These are phyloP conservation scores for Todiramphus chloris DNA, from an alignment of 2,113 vertebrate genomes.

Conservation along the genomic window DNA sequence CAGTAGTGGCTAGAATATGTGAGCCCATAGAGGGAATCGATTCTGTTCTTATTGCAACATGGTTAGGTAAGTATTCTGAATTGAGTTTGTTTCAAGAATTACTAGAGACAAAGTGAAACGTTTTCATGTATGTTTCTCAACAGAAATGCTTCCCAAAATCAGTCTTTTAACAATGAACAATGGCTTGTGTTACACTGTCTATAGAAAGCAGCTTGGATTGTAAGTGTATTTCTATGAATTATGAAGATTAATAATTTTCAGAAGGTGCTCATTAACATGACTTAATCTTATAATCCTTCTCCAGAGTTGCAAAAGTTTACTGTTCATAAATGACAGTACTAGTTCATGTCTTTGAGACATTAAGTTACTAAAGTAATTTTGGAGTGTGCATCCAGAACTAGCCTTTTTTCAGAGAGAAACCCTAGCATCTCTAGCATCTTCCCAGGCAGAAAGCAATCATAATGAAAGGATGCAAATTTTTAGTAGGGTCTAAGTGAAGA, in stretches of 20 bases:
- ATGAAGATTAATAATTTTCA: not conserved
- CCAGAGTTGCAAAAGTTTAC: not conserved
- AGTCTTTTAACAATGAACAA: not conserved
- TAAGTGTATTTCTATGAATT: not conserved
- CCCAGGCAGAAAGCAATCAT: not conserved
- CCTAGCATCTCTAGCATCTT: not conserved
- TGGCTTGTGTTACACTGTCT: not conserved
- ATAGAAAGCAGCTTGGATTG: not conserved
- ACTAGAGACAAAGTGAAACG: not conserved
- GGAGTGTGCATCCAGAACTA: not conserved
- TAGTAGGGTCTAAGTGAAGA: not conserved
- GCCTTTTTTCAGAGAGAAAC: not conserved
- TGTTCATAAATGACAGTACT: not conserved
- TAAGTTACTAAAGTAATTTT: not conserved
- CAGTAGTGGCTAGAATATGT: slow-evolving; percentile 95
- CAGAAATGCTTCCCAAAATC: not conserved
- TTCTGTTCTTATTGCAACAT: slow-evolving; percentile 88
- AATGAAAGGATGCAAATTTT: not conserved
- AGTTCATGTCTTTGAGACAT: not conserved
- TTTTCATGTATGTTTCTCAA: not conserved
- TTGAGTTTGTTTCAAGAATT: slow-evolving; percentile 1
- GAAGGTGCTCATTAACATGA: not conserved
- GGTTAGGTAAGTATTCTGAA: slow-evolving; percentile 81
- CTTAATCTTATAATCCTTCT: not conserved
- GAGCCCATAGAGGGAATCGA: slow-evolving; percentile 97